Base-by-base conservation (phyloP, 2,113 vertebrate genomes). In the Pica pica region DNA sequence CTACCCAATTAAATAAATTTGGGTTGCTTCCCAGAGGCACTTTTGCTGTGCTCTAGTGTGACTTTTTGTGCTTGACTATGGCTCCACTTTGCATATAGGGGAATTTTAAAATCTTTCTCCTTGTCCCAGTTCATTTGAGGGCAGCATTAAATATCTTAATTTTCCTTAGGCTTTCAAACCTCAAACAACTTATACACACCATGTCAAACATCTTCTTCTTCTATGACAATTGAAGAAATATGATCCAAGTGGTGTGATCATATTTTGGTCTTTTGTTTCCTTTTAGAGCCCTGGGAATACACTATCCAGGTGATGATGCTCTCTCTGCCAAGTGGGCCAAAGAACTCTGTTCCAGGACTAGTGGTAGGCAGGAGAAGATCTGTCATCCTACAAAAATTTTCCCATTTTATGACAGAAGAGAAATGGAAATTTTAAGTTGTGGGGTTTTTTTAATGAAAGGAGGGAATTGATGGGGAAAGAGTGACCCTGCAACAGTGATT, bases 1-100 rank as follows among this genome's bases (percentile, higher is more conserved):
- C 53, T 73, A 57, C 13, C 5, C 75, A 83, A 86, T 86, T 65
- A 53, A 90, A 69, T 90, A 33, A 39, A 41, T 63, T 87, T 65
- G 37, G 23, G 81, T 88, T 90, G 9, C 42, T 95, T 95, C 82
- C 95, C 83, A 85, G 85, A 93, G 39, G 88, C 59, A 20, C 53
- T 85, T 83, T 11, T 52, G 31, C 31, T 83, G 44, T 68, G 65
- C 68, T 89, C 55, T 71, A 89, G 70, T 78, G 37, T 52, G 63
- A 68, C 26, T 60, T 82, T n/a, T 37, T 69, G 37, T 61, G 50
- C 50, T 68, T 79, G 49, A 68, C 31, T 76, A 76, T 35, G 59
- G 56, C 41, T 83, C 27, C 61, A 9, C 23, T 95, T 93, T 89
- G 61, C 70, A 64, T 69, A n/a, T 9, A 41, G 24, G 33, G 74